These are phyloP conservation scores for Malthinus flaveolus DNA, from an alignment of 2,888 invertebrate genomes.

Conservation along the genomic window DNA sequence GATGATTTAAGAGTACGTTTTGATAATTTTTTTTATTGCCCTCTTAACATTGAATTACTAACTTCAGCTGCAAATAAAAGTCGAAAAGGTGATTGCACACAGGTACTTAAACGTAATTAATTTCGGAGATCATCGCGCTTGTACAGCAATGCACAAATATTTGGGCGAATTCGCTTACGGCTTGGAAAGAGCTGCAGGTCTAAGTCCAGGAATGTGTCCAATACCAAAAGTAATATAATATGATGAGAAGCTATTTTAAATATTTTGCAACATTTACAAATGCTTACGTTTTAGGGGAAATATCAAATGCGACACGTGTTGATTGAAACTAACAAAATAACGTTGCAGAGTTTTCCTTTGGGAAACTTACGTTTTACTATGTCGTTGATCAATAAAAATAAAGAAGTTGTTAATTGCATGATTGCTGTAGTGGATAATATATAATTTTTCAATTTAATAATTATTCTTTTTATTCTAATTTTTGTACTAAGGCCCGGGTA, in stretches of 20 bases:
- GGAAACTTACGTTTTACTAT: neutral
- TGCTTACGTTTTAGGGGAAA: neutral
- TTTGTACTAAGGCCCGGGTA: too few species aligned
- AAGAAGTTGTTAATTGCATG: neutral
- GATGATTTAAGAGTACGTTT: neutral
- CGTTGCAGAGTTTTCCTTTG: neutral
- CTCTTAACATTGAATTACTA: neutral
- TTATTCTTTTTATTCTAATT: too few species aligned
- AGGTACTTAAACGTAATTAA: too few species aligned
- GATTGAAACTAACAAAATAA: neutral
- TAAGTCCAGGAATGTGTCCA: constrained; percentile 2
- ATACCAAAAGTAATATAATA: neutral
- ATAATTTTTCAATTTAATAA: neutral
- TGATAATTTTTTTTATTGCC: neutral
- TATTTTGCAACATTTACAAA: neutral
- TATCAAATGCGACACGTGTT: neutral
- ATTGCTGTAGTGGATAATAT: neutral
- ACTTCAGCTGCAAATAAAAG: neutral
- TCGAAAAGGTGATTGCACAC: too few species aligned
- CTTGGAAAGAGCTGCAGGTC: neutral
- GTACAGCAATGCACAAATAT: constrained; percentile 6
- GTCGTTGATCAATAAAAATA: neutral
- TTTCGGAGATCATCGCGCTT: neutral
- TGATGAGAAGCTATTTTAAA: neutral
- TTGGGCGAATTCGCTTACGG: constrained; percentile 6